Percentiles rank a stretch among this genome's conserved stretches.
Conservation (phyloP, 2,113 vertebrate species). For the Ursus arctos region DNA sequence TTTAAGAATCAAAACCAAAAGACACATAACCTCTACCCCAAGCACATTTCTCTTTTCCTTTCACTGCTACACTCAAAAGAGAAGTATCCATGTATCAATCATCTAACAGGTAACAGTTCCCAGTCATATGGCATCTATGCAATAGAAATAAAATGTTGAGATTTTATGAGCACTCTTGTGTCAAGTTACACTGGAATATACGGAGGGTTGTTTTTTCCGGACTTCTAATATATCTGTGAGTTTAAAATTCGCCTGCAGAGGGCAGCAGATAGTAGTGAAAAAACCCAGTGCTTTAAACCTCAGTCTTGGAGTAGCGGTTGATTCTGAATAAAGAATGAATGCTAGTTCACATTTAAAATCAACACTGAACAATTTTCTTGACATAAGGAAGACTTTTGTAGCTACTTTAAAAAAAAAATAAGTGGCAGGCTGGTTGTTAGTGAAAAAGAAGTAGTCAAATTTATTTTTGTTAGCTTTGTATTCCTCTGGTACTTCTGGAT, state of each 20-base stretch:
- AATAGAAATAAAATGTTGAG: conserved; percentile 16
- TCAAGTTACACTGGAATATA: background rate
- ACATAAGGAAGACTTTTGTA: background rate
- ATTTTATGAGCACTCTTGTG: conserved; percentile 16
- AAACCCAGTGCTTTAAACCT: background rate
- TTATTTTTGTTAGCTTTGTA: background rate
- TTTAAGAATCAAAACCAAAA: conserved; percentile 33
- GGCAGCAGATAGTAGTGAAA: conserved; percentile 72
- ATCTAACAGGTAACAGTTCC: background rate
- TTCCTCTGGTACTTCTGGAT: background rate
- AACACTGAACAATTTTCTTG: conserved; percentile 9
- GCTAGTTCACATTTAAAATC: background rate
- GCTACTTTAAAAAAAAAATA: background rate
- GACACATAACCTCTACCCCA: background rate
- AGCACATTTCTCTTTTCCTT: background rate
- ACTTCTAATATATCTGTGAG: background rate
- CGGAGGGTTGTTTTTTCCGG: background rate
- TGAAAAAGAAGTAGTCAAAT: background rate
- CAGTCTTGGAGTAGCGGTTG: background rate
- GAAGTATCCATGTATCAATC: background rate
- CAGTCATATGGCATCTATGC: background rate
- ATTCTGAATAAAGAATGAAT: background rate
- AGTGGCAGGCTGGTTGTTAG: background rate
- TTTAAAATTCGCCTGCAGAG: conserved; percentile 63
- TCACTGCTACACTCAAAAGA: background rate